A percentile compares a stretch with the other conserved stretches of the same genome.
Conservation (phyloP, 1,140 invertebrate genomes). For the Lordiphosa clarofinis region DNA sequence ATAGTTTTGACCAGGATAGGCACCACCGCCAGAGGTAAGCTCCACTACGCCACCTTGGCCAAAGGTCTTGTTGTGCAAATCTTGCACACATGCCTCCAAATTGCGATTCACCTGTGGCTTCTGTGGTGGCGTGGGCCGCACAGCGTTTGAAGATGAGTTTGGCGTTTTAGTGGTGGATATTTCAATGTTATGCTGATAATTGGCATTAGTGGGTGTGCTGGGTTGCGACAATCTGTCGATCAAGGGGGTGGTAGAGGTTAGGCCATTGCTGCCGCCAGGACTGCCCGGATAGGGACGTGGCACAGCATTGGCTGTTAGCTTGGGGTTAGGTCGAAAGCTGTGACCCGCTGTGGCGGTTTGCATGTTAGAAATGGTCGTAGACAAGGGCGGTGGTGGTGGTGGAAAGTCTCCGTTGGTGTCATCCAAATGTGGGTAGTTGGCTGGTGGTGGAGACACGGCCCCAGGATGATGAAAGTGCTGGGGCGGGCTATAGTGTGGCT, state of each 20-base stretch:
- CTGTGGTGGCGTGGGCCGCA: slow-evolving; percentile 53
- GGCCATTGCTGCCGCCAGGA: slow-evolving; percentile 63
- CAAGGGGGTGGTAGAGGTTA: slow-evolving; percentile 30
- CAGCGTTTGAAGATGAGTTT: slow-evolving; percentile 45
- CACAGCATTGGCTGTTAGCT: slow-evolving; percentile 79
- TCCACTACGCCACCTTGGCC: slow-evolving; percentile 76
- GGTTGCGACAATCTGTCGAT: slow-evolving; percentile 21
- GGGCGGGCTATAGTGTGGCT: slow-evolving; percentile 66
- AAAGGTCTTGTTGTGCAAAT: slow-evolving; percentile 79
- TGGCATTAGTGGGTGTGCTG: slow-evolving; percentile 63
- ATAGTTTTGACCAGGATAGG: slow-evolving; percentile 81
- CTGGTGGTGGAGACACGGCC: slow-evolving; percentile 70
- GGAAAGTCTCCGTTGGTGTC: slow-evolving; percentile 64
- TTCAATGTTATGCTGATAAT: slow-evolving; percentile 75
- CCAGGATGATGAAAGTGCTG: slow-evolving; percentile 75
- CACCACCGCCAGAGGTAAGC: slow-evolving; percentile 60
- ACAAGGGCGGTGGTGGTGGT: slow-evolving; percentile 73
- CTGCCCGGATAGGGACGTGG: slow-evolving; percentile 78
- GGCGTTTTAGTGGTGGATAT: slow-evolving; percentile 66
- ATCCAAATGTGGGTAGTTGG: slow-evolving; percentile 49
- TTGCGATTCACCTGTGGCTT: slow-evolving; percentile 69
- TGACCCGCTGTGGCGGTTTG: slow-evolving; percentile 65
- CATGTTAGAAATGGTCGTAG: slow-evolving; percentile 76
- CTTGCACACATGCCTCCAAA: slow-evolving; percentile 75
- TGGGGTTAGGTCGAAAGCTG: slow-evolving; percentile 76